These are phyloP conservation scores for Dryoscopus gambensis DNA, from an alignment of 2,113 vertebrate genomes.

Conservation along the genomic window DNA sequence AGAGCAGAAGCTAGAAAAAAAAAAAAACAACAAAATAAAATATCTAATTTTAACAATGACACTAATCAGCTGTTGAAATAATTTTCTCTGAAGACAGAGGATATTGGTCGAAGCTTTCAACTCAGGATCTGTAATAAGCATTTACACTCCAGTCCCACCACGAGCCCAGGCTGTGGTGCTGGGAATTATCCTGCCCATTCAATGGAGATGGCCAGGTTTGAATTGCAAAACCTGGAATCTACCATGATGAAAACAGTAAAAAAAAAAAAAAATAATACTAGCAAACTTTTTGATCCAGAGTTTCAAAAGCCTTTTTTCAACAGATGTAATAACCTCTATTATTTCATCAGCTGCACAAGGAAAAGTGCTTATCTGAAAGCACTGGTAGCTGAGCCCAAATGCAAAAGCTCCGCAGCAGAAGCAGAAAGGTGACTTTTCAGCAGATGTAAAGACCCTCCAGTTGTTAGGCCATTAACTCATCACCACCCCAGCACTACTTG, in stretches of 20 bases:
- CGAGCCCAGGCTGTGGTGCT: not conserved
- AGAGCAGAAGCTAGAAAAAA: not conserved
- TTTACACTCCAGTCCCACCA: not conserved
- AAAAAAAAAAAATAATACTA: not conserved
- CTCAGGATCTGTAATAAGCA: not conserved
- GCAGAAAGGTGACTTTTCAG: not conserved
- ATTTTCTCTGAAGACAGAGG: not conserved
- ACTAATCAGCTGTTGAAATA: slow-evolving; percentile 11
- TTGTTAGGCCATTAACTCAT: not conserved
- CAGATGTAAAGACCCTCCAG: not conserved
- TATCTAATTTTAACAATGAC: not conserved
- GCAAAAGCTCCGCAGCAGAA: not conserved
- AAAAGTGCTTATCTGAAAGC: not conserved
- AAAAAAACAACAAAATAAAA: not conserved
- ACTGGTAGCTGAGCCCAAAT: not conserved
- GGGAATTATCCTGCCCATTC: not conserved
- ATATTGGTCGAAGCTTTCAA: not conserved
- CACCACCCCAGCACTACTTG: not conserved
- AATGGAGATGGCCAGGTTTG: not conserved
- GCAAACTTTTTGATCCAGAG: not conserved
- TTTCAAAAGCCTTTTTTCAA: not conserved
- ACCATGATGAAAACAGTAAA: not conserved
- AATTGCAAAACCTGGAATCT: not conserved
- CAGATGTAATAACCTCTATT: not conserved
- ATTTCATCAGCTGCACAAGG: not conserved